Evolutionary conservation across 2,888 invertebrate species (phyloP), one percentile per base, ranked within the genome.

Genomic region (Gibbula magus): DNA sequence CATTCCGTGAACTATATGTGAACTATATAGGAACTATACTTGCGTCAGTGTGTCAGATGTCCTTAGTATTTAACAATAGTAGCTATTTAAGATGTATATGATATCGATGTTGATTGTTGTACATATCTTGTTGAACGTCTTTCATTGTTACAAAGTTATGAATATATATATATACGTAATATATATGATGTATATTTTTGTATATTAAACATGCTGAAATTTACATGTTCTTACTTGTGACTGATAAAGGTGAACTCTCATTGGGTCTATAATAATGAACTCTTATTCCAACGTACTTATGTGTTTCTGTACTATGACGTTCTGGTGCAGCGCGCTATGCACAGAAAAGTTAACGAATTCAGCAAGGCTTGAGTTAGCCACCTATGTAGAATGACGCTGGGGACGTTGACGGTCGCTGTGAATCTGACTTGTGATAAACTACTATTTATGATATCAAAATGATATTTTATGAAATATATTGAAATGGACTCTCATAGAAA

Each of bases 151-250:
- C 16, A 61, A 25, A 61, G 61, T 29, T 29, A 16, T 10, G n/a
- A 10, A 61, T 61, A 25, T 20, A 61, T 61, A 61, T 45, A 45
- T 45, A 45, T 45, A 45, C 45, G 45, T 45, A 45, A 45, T 45
- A 45, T 45, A 61, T 61, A 61, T 61, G 18, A 29, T 61, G 61
- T 61, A 61, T 61, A 61, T 61, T 61, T 61, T 61, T 61, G 61
- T 61, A 61, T 29, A 61, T 61, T 61, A 61, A 56, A 61, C 45
- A 61, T 61, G 61, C 61, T 61, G 61, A 61, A 61, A 61, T 61
- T 25, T 16, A 61, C 13, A 16, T 3, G 0, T 2, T 3, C 2
- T 20, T 25, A n/a, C 13, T 20, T 20, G 13, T 56, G 2, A 56
- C 20, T 22, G 2, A n/a, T 10, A 56, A 20, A 20, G 56, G 56